Conservation (phyloP, 2,113 vertebrate genomes). For the Cyprichromis sp. region DNA sequence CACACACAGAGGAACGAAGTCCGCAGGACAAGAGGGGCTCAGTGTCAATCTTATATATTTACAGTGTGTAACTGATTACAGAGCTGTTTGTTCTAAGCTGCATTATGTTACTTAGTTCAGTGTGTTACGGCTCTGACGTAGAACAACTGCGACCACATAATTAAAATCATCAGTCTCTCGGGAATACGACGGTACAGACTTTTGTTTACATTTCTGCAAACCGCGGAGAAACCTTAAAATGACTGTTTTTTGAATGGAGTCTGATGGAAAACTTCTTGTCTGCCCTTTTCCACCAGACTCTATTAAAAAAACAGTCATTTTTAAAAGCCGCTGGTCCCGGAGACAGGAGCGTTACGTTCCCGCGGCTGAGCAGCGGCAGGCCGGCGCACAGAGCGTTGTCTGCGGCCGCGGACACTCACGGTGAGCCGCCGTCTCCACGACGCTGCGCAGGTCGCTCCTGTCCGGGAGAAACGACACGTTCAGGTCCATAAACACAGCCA, state of each 20-base stretch:
- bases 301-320: background rate
- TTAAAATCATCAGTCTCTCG: background rate
- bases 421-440: constrained; percentile 68
- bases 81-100: background rate
- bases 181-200: background rate
- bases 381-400: background rate
- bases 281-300: background rate
- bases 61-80: background rate
- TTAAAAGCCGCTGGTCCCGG: background rate
- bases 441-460: constrained; percentile 9
- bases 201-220: background rate
- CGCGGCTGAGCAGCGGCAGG: background rate
- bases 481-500: constrained; percentile 71
- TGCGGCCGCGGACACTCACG: constrained; percentile 51
- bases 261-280: background rate
- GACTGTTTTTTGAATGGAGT: background rate
- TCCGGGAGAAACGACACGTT: constrained; percentile 53
- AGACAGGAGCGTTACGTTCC: background rate
- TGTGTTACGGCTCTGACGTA: background rate
- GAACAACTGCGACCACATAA: background rate
- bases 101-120: background rate
- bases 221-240: background rate
- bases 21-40: background rate
- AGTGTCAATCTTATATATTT: background rate
- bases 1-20: background rate